A percentile compares a stretch with the other conserved stretches of the same genome.
Evolutionary conservation across 2,888 invertebrate genomes (phyloP).

Genomic region (Epistrophe eligans): DNA sequence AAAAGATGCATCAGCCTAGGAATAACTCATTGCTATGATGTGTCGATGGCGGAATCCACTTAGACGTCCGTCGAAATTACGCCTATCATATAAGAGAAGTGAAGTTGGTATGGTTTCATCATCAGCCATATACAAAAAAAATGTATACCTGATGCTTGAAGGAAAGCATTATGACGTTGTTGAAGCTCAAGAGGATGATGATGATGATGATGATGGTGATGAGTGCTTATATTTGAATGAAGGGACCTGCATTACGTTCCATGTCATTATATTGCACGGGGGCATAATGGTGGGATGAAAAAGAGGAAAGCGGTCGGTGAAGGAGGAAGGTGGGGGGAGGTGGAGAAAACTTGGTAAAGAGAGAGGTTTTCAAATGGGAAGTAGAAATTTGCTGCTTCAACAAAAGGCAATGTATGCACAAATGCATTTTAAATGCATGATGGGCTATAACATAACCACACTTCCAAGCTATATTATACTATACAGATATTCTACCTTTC

Average conservation of each 20-base stretch:
- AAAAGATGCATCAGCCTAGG: conserved; percentile 22
- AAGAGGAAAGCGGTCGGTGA: no score
- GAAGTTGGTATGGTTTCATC: conserved; percentile 39
- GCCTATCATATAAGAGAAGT: conserved; percentile 59
- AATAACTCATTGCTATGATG: conserved; percentile 50
- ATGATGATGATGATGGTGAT: conserved; percentile 53
- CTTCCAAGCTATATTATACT: not conserved
- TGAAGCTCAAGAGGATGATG: conserved; percentile 25
- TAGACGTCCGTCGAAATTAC: conserved; percentile 66
- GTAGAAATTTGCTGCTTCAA: conserved; percentile 43
- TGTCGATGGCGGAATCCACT: conserved; percentile 72
- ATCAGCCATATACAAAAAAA: not conserved
- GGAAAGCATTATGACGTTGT: conserved; percentile 44
- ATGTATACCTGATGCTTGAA: conserved; percentile 36
- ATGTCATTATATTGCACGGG: conserved; percentile 58
- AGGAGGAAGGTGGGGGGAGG: not conserved
- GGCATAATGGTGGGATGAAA: not conserved
- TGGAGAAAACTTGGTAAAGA: no score
- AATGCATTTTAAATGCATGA: conserved; percentile 31
- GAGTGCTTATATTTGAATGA: conserved; percentile 27
- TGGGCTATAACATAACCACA: not conserved
- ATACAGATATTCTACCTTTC: not conserved
- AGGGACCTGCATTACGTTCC: conserved; percentile 43
- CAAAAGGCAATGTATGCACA: conserved; percentile 30
- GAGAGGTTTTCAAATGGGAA: conserved; percentile 21